Conservation (phyloP, 1,140 invertebrate genomes). For the Zaprionus davidi region DNA sequence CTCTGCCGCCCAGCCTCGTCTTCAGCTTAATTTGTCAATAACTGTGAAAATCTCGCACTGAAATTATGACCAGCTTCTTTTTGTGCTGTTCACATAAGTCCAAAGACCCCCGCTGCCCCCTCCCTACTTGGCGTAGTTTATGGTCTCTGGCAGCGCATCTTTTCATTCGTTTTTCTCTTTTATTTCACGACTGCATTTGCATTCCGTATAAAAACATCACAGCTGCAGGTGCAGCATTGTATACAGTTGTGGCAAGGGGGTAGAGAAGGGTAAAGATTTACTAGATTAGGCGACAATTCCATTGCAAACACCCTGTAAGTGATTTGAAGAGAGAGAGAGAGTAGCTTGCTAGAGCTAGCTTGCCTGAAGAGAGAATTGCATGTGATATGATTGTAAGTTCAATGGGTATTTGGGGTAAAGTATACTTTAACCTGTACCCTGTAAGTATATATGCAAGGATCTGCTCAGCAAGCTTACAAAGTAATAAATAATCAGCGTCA, state of each 20-base stretch:
- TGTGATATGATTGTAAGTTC: no score
- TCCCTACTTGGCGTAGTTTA: slow-evolving; percentile 8
- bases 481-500: no score
- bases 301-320: slow-evolving; percentile 4
- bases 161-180: slow-evolving; percentile 7
- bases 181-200: slow-evolving; percentile 19
- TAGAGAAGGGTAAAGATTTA: slow-evolving; percentile 17
- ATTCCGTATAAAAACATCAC: slow-evolving; percentile 26
- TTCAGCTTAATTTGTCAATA: slow-evolving; percentile 47
- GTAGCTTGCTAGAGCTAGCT: background rate
- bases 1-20: slow-evolving; percentile 14
- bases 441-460: no score
- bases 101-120: background rate
- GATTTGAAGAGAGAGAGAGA: background rate
- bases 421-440: no score
- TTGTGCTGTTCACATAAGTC: slow-evolving; percentile 2
- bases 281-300: slow-evolving; percentile 13
- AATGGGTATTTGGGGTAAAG: no score
- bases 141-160: slow-evolving; percentile 16
- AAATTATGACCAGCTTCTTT: slow-evolving; percentile 50
- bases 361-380: no score
- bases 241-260: background rate
- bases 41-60: slow-evolving; percentile 45
- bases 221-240: slow-evolving; percentile 40
- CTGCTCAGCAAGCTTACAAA: no score